A percentile compares a stretch with the other conserved stretches of the same genome.
These are phyloP conservation scores for Ibycter americanus DNA, from an alignment of 2,797 vertebrate species.

Conservation along the genomic window DNA sequence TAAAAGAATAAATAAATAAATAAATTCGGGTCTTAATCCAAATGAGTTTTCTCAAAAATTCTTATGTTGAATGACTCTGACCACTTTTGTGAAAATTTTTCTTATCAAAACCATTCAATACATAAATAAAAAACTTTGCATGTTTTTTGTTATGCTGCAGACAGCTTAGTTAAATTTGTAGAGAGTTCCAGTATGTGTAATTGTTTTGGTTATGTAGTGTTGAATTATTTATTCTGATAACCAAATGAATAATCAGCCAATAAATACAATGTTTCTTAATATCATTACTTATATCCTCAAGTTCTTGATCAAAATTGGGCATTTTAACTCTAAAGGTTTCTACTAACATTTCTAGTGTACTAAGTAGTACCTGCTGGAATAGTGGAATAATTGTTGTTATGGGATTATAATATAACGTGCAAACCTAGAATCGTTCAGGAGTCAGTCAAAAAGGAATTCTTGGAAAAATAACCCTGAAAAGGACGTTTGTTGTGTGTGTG, in stretches of 20 bases:
- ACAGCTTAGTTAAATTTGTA: not conserved
- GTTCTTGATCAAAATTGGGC: not conserved
- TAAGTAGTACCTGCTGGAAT: not conserved
- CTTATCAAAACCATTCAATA: not conserved
- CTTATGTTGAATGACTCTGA: not conserved
- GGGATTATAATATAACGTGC: not conserved
- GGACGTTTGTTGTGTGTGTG: too few relatives aligned
- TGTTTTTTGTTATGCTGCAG: not conserved
- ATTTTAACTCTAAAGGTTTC: not conserved
- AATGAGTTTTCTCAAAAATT: not conserved
- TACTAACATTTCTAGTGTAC: not conserved
- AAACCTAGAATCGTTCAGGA: not conserved
- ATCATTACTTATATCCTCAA: not conserved
- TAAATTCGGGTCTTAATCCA: not conserved
- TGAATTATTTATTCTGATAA: not conserved
- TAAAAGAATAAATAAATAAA: not conserved
- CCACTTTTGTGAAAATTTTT: not conserved
- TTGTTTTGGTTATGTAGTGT: not conserved
- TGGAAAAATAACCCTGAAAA: not conserved
- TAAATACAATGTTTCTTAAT: not conserved
- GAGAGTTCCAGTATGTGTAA: not conserved
- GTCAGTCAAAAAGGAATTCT: not conserved
- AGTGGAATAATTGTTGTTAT: not conserved
- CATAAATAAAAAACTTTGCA: not conserved
- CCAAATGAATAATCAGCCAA: not conserved